These are phyloP conservation scores for Anarhynchus alexandrinus DNA, from an alignment of 2,113 vertebrate genomes.

Conservation along the genomic window DNA sequence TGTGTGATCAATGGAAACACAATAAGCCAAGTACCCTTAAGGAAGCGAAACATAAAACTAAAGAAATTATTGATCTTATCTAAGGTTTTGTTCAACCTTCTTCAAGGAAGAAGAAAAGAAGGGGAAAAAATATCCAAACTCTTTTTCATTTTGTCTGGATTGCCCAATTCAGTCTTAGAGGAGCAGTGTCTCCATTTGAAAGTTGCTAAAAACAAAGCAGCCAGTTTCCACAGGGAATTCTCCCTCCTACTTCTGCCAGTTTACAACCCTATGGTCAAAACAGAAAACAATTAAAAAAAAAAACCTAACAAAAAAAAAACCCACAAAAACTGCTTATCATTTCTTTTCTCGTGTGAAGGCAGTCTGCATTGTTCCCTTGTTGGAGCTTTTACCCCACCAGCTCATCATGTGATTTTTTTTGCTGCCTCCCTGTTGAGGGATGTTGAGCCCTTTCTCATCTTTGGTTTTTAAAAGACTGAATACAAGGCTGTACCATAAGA, in stretches of 20 bases:
- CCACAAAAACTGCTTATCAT: not conserved
- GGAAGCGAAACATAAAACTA: constrained; percentile 50
- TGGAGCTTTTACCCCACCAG: not conserved
- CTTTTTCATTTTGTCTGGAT: not conserved
- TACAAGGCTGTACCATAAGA: not conserved
- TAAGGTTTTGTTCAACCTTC: constrained; percentile 32
- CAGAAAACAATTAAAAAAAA: not conserved
- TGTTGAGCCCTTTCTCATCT: not conserved
- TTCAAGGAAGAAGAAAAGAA: not conserved
- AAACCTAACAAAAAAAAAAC: too few species aligned
- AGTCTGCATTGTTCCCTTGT: accelerated
- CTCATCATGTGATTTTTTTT: not conserved
- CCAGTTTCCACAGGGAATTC: not conserved
- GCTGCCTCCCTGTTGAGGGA: not conserved
- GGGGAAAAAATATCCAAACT: not conserved
- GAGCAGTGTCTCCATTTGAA: not conserved
- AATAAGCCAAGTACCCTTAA: constrained; percentile 57
- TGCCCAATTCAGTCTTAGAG: not conserved
- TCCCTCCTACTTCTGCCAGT: not conserved
- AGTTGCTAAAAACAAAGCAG: not conserved
- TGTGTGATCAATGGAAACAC: constrained; percentile 58
- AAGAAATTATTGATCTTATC: constrained; percentile 60
- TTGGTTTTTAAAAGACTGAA: not conserved
- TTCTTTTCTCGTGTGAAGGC: not conserved
- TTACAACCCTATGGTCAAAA: not conserved